Base-by-base conservation (phyloP, 2,888 invertebrate species). In the Furcula furcula region DNA sequence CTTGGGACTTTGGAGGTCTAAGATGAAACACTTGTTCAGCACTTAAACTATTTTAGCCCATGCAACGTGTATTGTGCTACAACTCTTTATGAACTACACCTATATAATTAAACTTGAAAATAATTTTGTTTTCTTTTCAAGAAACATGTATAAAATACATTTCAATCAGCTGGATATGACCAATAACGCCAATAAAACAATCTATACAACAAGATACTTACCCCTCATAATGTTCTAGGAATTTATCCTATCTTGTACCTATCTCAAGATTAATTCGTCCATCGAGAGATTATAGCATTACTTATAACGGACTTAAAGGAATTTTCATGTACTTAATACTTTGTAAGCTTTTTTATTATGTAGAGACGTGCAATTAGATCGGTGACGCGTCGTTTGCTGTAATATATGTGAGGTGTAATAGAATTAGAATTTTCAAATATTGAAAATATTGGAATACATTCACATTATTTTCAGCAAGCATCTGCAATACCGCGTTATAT, bases 241-340 rank as follows among this genome's bases (percentile, higher is more conserved):
- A 55, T 18, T 35, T 55, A 39, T 51, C 37, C 26, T 19, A 42
- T 45, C 39, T 36, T 30, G 42, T 35, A 41, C 41, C 38, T 53
- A 41, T 43, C 38, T 53, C 52, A 46, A 55, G 43, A 26, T 65
- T 59, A 50, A 73, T 77, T 78, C 83, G 82, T 86, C 81, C 83
- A 78, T 56, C 60, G 56, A 72, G 79, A 81, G 79, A 83, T 84
- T 83, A 61, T 68, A 65, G 57, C 60, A 65, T 62, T 62, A 62
- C 50, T 55, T 38, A n/a, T n/a, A 55, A 61, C 60, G 55, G 68
- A 81, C 81, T 80, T 77, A 82, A 73, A 61, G 54, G 74, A 75
- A 68, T 61, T 68, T 71, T 69, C 42, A 75, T 81, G 87, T 87
- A 86, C 87, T 86, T 87, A 86, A 86, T 79, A 74, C 76, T 75